These are phyloP conservation scores for Gasteruption jaculator DNA, from an alignment of 2,888 invertebrate species.

Conservation along the genomic window DNA sequence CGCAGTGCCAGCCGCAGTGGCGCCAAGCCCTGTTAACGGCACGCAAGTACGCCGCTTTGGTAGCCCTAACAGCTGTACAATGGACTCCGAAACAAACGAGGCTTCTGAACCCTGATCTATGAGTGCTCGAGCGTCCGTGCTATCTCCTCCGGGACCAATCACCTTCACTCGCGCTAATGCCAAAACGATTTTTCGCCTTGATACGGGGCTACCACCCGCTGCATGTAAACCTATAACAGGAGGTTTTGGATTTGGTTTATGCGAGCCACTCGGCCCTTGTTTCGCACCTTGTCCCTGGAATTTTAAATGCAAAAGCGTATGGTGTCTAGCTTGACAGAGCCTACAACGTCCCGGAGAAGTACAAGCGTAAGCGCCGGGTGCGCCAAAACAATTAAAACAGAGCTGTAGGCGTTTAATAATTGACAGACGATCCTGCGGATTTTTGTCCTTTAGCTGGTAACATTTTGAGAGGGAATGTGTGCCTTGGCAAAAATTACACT, in stretches of 20 bases:
- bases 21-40: conserved; percentile 8
- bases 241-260: neutral
- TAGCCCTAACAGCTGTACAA: conserved; percentile 11
- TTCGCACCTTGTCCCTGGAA: no score
- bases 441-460: neutral
- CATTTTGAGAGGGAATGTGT: conserved; percentile 6
- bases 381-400: conserved; percentile 12
- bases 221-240: neutral
- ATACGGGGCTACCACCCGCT: no score
- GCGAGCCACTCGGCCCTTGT: neutral
- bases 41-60: neutral
- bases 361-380: neutral
- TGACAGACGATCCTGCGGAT: neutral
- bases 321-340: neutral
- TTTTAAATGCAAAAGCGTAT: neutral
- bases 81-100: conserved; percentile 10
- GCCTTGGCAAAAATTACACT: neutral
- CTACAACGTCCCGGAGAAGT: neutral
- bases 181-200: conserved; percentile 13
- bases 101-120: conserved; percentile 19
- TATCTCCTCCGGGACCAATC: conserved; percentile 1
- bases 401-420: neutral
- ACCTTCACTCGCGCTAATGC: conserved; percentile 15
- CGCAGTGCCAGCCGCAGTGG: conserved; percentile 8
- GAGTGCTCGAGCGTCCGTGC: conserved; percentile 9